Percentiles rank a stretch among this genome's conserved stretches.
These are phyloP conservation scores for Helicoverpa assulta DNA, from an alignment of 2,888 invertebrate genomes.

Conservation along the genomic window DNA sequence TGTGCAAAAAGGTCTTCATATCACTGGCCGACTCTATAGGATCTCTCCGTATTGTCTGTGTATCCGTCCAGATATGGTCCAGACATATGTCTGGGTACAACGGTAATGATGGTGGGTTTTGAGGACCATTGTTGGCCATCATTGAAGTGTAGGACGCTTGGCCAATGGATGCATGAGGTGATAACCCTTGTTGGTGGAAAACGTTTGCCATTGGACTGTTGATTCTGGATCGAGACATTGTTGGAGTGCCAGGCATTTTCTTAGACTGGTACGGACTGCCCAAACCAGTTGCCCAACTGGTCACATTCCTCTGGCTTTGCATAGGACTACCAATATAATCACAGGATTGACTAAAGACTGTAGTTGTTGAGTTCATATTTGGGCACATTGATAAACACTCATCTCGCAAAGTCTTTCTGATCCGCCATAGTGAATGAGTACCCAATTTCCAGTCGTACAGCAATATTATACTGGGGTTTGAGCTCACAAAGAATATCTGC, in stretches of 20 bases:
- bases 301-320: conserved; percentile 79
- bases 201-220: conserved; percentile 87
- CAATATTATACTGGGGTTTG: conserved; percentile 95
- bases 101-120: conserved; percentile 91
- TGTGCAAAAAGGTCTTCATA: conserved; percentile 94
- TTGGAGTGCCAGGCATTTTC: conserved; percentile 75
- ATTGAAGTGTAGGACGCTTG: conserved; percentile 86
- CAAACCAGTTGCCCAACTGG: conserved; percentile 79
- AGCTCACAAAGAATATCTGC: conserved; percentile 94
- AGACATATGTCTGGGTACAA: conserved; percentile 96
- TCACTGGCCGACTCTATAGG: conserved; percentile 77
- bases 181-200: conserved; percentile 85
- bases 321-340: conserved; percentile 83
- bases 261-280: conserved; percentile 84
- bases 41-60: conserved; percentile 80
- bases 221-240: conserved; percentile 74
- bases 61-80: conserved; percentile 97
- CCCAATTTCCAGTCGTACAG: conserved; percentile 94
- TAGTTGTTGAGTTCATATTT: conserved; percentile 83
- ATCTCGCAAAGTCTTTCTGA: conserved; percentile 93
- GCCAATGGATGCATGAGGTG: conserved; percentile 85
- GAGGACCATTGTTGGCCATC: conserved; percentile 85
- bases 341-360: conserved; percentile 83
- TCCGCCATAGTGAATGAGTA: conserved; percentile 95
- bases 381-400: conserved; percentile 92